Evolutionary conservation across 2,113 vertebrate species (phyloP), one percentile per base, ranked within the genome.

Genomic region (Edolisoma coerulescens): DNA sequence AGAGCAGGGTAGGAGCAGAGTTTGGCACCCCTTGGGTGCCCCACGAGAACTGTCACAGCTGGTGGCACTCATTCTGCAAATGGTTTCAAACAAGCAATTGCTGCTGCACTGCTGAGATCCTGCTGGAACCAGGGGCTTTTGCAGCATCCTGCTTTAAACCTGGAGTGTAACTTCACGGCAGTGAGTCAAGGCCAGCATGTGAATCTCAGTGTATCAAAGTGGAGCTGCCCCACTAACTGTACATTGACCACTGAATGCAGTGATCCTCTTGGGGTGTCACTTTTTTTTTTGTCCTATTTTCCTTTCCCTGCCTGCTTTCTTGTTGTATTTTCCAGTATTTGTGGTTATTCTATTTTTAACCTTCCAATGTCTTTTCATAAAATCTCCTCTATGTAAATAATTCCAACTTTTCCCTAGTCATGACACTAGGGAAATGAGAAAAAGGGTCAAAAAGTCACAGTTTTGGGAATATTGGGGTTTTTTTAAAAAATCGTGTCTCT

Each of bases 261-360:
- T 50, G 19, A 56, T 81, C 54, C 41, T 82, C 61, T 68, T n/a
- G 33, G 68, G 33, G 3, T 54, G 70, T 47, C 32, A 56, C 28
- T 50, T 39, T 21, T 35, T 44, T 22, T 20, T 6, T 1, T 52
- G 32, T 68, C 59, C 35, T 81, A 2, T 50, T 49, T 91, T 50
- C n/a, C 27, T 53, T 70, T 53, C 35, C 50, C 39, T 79, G 32
- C 73, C 69, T 91, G 64, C 57, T 84, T 74, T 71, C 69, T 69
- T 92, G 5, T 85, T 93, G n/a, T 76, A 33, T 93, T 87, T 95
- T 83, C 41, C 44, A 56, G 47, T 86, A 32, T 75, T 91, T 89
- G 87, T 95, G 86, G 73, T 89, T 71, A 63, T 54, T 67, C 54
- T 56, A 11, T 84, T 96, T 95, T 92, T 95, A 91, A 75, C 64